Evolutionary conservation across 2,797 vertebrate species (phyloP).

Genomic region (Neostethus bicornis): DNA sequence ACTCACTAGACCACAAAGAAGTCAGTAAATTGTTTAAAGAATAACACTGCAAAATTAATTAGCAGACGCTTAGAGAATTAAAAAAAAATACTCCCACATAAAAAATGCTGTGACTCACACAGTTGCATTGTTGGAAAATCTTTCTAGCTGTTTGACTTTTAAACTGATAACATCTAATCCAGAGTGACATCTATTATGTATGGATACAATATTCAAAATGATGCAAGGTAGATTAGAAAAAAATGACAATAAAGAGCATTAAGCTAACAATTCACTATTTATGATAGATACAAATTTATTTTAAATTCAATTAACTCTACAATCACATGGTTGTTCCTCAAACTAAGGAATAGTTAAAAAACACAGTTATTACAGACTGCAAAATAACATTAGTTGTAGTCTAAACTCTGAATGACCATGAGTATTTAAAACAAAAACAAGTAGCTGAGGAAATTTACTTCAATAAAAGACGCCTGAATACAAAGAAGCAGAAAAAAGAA

Average conservation of each 20-base stretch:
- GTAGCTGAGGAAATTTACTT: neutral
- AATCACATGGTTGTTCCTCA: too few relatives aligned
- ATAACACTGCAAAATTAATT: conserved; percentile 24
- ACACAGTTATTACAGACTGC: neutral
- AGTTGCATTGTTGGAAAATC: conserved; percentile 33
- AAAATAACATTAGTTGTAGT: neutral
- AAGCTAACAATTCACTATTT: too few relatives aligned
- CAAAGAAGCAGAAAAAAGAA: conserved; percentile 23
- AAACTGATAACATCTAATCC: conserved; percentile 32
- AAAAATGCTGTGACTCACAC: conserved; percentile 29
- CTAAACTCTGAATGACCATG: neutral
- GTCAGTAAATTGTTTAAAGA: conserved; percentile 47
- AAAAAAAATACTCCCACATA: conserved; percentile 40
- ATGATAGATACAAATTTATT: too few relatives aligned
- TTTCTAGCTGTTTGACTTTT: conserved; percentile 39
- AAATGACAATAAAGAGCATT: neutral
- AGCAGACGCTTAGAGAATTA: conserved; percentile 38
- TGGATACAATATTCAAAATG: conserved; percentile 53
- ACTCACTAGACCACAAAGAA: conserved; percentile 38
- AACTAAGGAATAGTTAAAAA: neutral
- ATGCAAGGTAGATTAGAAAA: conserved; percentile 21
- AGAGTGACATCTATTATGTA: conserved; percentile 54
- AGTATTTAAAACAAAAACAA: conserved; percentile 4
- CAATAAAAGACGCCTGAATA: conserved; percentile 11
- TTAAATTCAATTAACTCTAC: neutral